Percentiles rank a stretch among this genome's conserved stretches.
Conservation (phyloP, 2,888 invertebrate genomes). For the Neoaliturus tenellus region DNA sequence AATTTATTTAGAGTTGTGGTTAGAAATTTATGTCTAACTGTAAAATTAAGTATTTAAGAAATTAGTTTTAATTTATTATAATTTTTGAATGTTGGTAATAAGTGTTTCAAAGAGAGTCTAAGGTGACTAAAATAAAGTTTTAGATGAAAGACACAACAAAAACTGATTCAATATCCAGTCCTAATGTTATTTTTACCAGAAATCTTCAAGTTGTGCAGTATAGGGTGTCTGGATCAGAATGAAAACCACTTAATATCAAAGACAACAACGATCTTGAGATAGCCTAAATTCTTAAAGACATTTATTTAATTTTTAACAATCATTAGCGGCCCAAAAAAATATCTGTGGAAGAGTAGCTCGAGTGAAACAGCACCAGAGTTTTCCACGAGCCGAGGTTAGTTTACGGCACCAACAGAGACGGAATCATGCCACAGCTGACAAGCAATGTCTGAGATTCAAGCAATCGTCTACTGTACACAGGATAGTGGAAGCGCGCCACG, state of each 20-base stretch:
- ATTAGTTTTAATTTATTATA: neutral
- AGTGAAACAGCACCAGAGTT: neutral
- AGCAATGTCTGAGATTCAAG: conserved; percentile 20
- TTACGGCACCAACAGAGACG: neutral
- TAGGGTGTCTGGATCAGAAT: neutral
- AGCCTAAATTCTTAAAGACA: neutral
- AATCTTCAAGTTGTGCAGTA: neutral
- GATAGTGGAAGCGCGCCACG: neutral
- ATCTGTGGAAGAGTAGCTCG: conserved; percentile 4
- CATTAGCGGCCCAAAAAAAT: neutral
- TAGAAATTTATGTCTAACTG: neutral
- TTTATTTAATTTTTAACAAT: neutral
- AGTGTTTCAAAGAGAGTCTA: neutral
- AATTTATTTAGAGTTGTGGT: neutral
- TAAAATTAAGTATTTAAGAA: conserved; percentile 38
- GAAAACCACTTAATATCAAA: neutral
- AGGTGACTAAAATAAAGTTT: neutral
- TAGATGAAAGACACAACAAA: neutral
- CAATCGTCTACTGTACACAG: neutral
- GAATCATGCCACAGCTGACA: conserved; percentile 39
- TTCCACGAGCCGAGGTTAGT: neutral
- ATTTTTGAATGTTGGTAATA: neutral
- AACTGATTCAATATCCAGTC: no score
- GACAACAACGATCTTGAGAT: neutral
- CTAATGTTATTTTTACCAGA: neutral